Conservation (phyloP, 23 tunicate genomes). For the Pegea sp. region DNA sequence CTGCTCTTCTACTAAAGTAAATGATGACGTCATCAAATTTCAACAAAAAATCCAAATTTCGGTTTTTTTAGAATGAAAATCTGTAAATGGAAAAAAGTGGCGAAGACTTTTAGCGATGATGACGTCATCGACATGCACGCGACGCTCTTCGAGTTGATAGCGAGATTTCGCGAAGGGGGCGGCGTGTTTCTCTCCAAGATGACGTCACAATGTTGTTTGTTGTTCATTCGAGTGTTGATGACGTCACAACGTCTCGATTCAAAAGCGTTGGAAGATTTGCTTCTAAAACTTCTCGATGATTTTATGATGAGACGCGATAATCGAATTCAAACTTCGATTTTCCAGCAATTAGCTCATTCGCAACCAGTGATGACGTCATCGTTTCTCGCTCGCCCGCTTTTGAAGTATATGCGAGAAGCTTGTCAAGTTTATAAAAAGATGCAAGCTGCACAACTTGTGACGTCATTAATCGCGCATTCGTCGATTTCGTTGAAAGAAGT, state of each 20-base stretch:
- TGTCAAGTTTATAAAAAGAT: conserved; percentile 47
- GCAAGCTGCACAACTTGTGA: no score
- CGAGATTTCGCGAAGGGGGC: conserved; percentile 1
- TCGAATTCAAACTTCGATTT: conserved; percentile 33
- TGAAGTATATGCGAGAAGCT: conserved; percentile 13
- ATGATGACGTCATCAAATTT: no score
- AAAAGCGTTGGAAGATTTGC: background rate
- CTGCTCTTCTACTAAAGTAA: conserved; percentile 45
- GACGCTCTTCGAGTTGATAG: conserved; percentile 20
- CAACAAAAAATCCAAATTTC: background rate
- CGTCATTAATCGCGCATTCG: no score
- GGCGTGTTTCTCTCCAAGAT: conserved; percentile 58
- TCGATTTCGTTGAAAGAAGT: no score
- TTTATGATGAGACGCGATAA: conserved; percentile 49
- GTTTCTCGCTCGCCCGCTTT: conserved; percentile 19
- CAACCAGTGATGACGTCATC: conserved; percentile 16
- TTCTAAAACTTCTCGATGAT: conserved; percentile 9
- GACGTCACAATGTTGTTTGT: conserved; percentile 43
- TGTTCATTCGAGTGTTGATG: conserved; percentile 26
- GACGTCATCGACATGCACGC: conserved; percentile 19
- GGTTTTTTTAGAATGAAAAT: conserved; percentile 46
- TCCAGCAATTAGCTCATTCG: conserved; percentile 20
- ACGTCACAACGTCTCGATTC: conserved; percentile 4
- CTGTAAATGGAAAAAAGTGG: conserved; percentile 40
- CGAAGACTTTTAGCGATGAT: conserved; percentile 10